These are phyloP conservation scores for Lanius ludovicianus DNA, from an alignment of 2,113 vertebrate species.

Conservation along the genomic window DNA sequence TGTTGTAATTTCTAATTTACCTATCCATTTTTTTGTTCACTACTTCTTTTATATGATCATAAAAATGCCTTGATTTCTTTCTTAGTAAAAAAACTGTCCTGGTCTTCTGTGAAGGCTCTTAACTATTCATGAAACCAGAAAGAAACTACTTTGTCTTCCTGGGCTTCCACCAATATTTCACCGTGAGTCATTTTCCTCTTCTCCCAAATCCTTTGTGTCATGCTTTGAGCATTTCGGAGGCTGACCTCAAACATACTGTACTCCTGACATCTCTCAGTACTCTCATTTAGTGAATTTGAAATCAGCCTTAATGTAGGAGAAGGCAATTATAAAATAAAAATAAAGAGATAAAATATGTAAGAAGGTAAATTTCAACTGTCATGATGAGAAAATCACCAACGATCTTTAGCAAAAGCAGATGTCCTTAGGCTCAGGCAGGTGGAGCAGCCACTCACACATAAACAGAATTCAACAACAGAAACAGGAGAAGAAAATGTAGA, in stretches of 20 bases:
- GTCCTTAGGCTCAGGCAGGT: not conserved
- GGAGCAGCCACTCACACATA: not conserved
- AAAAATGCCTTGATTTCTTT: not conserved
- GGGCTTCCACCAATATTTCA: not conserved
- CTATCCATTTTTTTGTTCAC: not conserved
- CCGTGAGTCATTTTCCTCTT: not conserved
- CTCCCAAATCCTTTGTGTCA: not conserved
- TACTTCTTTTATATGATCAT: not conserved
- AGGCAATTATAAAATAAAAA: not conserved
- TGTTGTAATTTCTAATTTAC: not conserved
- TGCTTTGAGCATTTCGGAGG: not conserved
- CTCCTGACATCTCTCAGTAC: not conserved
- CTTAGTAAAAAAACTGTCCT: not conserved
- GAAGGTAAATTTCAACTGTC: not conserved
- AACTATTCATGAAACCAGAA: not conserved
- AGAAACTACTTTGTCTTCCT: not conserved
- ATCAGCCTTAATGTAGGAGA: not conserved
- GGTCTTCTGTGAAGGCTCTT: not conserved
- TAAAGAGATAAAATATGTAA: not conserved
- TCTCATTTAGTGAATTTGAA: not conserved
- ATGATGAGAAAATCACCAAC: not conserved
- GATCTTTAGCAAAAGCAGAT: not conserved
- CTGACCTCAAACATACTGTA: not conserved
- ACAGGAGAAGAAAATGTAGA: not conserved
- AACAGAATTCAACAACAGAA: not conserved